Base-by-base conservation (phyloP, 2,113 vertebrate species). In the Anoplopoma fimbria region DNA sequence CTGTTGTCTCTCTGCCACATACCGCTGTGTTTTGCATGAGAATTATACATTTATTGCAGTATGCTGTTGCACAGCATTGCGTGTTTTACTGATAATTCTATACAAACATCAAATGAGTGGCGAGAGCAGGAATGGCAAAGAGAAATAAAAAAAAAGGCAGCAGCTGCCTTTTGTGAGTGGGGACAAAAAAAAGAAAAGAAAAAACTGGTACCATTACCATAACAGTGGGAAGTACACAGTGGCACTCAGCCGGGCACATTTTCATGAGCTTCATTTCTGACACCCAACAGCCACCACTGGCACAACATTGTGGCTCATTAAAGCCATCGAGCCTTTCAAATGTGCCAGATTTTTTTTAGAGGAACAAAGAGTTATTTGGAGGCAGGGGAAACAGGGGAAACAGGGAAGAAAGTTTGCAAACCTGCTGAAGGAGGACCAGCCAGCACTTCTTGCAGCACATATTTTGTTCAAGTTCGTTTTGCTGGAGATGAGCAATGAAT, bases 241-340 rank as follows among this genome's bases (percentile, higher is more conserved):
- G 84, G 81, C 87, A 85, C 82, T 87, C 84, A 79, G 89, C 61
- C 81, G 70, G 85, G 78, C 86, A 81, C 83, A 89, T 91, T 93
- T 93, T 94, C 81, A 92, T 79, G 79, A 92, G 91, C 78, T 87
- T 84, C 84, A 86, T 91, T 91, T 87, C 89, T 91, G 87, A 93
- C 91, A 93, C 86, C 85, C 83, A 80, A 75, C 87, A 84, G 81
- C 83, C 86, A 89, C 69, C 33, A 69, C 74, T 87, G 86, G 90
- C 79, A 88, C 86, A 89, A 90, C 80, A 84, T 57, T 27, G 81
- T 60, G 82, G 70, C 91, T 95, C 95, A 95, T 95, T 95, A 94
- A 94, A 93, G 88, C 86, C 83, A 78, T 31, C 57, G 84, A 90
- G 89, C 81, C 88, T 94, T 88, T 93, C 79, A 90, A 93, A 94